Conservation (phyloP, 2,797 vertebrate species). For the Pampus argenteus region DNA sequence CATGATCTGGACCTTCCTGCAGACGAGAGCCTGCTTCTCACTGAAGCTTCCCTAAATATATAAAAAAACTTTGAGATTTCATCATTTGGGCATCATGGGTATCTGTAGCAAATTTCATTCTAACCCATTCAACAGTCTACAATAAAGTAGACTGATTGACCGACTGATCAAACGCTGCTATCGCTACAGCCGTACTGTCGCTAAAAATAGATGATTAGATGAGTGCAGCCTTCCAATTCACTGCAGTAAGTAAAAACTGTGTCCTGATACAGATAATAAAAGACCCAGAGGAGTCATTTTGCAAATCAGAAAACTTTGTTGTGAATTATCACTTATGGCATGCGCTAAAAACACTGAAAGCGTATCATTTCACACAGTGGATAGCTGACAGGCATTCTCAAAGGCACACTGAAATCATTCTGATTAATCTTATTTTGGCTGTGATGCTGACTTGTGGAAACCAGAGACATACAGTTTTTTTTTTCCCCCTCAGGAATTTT, state of each 20-base stretch:
- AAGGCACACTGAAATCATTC: background rate
- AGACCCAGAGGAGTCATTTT: background rate
- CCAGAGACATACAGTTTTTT: background rate
- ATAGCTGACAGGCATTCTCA: background rate
- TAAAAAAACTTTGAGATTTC: background rate
- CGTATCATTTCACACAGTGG: background rate
- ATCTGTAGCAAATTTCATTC: background rate
- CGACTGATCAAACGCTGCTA: too few species aligned
- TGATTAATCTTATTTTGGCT: constrained; percentile 12
- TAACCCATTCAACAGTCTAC: background rate
- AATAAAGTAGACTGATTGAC: background rate
- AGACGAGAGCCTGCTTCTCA: too few species aligned
- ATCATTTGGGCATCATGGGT: constrained; percentile 1
- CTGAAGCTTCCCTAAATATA: too few species aligned
- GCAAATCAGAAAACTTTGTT: background rate
- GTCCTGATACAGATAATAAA: background rate
- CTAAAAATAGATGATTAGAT: background rate
- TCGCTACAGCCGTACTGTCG: too few species aligned
- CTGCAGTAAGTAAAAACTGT: constrained; percentile 2
- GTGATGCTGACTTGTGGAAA: background rate
- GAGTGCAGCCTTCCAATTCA: background rate
- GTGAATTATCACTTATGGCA: background rate
- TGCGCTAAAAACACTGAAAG: background rate
- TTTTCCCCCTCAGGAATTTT: background rate
- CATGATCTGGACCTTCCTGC: too few species aligned